phyloP scores from a whole-genome alignment of 2,888 invertebrate species.

The Lepidonotus clava region DNA sequence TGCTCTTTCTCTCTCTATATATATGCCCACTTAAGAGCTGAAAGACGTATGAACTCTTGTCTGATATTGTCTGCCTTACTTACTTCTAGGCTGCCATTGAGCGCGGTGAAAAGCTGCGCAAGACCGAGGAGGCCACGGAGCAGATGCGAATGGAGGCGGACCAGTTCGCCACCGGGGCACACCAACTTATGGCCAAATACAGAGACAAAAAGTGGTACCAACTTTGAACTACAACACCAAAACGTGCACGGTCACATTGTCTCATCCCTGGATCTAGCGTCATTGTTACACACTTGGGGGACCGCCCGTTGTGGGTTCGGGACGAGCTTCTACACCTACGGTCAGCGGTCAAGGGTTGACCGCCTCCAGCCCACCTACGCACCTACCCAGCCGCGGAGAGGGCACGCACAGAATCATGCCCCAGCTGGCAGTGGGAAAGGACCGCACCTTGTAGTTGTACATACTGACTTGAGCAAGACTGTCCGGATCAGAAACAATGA shows the following conservation, averaged over 20 bases:
- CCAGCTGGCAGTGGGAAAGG: background rate
- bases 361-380: background rate
- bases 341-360: background rate
- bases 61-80: constrained; percentile 2
- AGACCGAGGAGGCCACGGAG: constrained; percentile 94
- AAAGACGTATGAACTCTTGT: too few species aligned
- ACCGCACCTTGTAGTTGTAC: constrained; percentile 22
- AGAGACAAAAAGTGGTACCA: constrained; percentile 99
- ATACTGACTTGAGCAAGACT: constrained; percentile 44
- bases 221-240: constrained; percentile 87
- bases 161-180: constrained; percentile 91
- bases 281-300: background rate
- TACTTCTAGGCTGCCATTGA: constrained; percentile 89
- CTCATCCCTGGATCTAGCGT: background rate
- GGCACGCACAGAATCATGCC: background rate
- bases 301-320: background rate
- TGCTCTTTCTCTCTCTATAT: too few species aligned
- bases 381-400: background rate
- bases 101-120: constrained; percentile 95
- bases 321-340: background rate
- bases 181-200: constrained; percentile 97
- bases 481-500: constrained; percentile 25
- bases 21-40: too few species aligned
- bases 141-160: constrained; percentile 94
- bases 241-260: background rate